Conservation (phyloP, 2,888 invertebrate genomes). For the Acanthococcus lagerstroemiae region DNA sequence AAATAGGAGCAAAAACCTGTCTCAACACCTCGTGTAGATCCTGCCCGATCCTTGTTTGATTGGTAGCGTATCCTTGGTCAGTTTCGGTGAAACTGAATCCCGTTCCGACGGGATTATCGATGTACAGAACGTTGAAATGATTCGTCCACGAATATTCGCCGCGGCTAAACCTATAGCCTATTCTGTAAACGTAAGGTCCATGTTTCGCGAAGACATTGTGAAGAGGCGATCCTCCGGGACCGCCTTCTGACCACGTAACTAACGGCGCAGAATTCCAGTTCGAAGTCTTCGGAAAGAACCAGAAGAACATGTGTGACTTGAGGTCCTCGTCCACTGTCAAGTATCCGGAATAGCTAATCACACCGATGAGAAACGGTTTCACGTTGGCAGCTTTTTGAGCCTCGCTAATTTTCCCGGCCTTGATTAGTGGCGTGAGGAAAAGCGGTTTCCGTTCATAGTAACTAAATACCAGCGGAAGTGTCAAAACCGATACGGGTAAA, state of each 20-base stretch:
- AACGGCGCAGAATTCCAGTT: background rate
- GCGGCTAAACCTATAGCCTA: background rate
- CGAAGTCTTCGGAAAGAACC: background rate
- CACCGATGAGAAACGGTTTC: background rate
- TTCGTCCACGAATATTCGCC: background rate
- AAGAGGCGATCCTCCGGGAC: background rate
- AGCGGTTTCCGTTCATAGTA: too few species aligned
- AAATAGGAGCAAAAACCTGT: constrained; percentile 54
- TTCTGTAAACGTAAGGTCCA: background rate
- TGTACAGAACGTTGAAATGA: background rate
- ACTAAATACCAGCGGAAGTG: too few species aligned
- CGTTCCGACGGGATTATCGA: background rate
- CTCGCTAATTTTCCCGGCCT: background rate
- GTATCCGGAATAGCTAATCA: background rate
- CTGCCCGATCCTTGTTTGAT: constrained; percentile 49
- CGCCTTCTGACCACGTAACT: background rate
- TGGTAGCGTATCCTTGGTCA: constrained; percentile 40
- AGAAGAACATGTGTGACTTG: background rate
- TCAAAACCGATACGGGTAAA: too few species aligned
- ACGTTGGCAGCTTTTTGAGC: background rate
- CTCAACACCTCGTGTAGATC: constrained; percentile 47
- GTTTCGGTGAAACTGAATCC: background rate
- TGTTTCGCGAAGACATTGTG: background rate
- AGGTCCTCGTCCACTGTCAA: background rate
- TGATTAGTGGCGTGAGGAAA: background rate